Evolutionary conservation across 2,888 invertebrate genomes (phyloP).

Genomic region (Phorcus lineatus): DNA sequence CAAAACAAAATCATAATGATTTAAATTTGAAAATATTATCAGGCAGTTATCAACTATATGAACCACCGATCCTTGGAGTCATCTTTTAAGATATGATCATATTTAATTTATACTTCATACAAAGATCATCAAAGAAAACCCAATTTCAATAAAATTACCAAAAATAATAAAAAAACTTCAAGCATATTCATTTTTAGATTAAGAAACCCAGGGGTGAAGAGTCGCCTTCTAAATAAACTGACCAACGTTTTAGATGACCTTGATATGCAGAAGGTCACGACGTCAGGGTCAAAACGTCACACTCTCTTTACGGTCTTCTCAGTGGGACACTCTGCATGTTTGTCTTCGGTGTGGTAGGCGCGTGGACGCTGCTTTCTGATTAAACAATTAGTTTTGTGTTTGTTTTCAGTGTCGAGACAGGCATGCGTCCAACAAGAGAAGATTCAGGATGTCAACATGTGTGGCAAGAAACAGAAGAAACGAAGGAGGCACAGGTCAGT

Average conservation of each 20-base stretch:
- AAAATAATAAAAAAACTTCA: too few relatives aligned
- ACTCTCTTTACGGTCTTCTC: background rate
- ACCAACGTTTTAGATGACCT: background rate
- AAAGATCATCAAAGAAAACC: too few relatives aligned
- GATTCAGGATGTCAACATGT: slow-evolving; percentile 34
- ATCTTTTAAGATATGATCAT: too few relatives aligned
- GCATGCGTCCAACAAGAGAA: slow-evolving; percentile 52
- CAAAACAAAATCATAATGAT: too few relatives aligned
- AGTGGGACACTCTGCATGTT: background rate
- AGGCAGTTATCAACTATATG: too few relatives aligned
- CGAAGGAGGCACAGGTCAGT: slow-evolving; percentile 74
- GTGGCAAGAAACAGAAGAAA: slow-evolving; percentile 69
- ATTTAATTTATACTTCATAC: too few relatives aligned
- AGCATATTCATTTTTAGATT: too few relatives aligned
- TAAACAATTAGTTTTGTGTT: slow-evolving; percentile 4
- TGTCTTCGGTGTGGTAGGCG: background rate
- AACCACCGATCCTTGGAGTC: too few relatives aligned
- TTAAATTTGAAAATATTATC: too few relatives aligned
- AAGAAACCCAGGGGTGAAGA: too few relatives aligned
- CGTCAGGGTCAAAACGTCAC: background rate
- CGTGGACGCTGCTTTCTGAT: background rate
- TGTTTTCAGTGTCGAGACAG: slow-evolving; percentile 45
- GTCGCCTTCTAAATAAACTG: background rate
- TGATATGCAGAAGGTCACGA: background rate
- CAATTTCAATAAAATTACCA: too few relatives aligned